Conservation (phyloP, 1,140 invertebrate species). For the Helicoverpa armigera region DNA sequence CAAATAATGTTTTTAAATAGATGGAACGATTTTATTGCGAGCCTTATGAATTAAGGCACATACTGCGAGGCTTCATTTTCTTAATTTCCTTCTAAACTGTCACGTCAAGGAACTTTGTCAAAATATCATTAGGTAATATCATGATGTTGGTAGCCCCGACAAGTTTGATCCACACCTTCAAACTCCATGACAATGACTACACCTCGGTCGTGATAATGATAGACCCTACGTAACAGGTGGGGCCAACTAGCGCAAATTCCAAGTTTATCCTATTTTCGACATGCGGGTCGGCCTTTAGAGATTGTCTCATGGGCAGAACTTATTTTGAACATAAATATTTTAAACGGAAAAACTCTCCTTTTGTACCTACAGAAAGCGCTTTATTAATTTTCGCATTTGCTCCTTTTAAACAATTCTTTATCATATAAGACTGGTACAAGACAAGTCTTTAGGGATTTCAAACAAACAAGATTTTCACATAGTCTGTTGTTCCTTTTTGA, state of each 20-base stretch:
- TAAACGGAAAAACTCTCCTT: too few relatives aligned
- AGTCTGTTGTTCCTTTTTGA: too few relatives aligned
- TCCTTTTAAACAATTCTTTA: too few relatives aligned
- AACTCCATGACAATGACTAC: slow-evolving; percentile 29
- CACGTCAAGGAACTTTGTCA: not conserved
- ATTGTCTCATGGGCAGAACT: not conserved
- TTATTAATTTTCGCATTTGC: too few relatives aligned
- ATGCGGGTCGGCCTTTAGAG: slow-evolving; percentile 9
- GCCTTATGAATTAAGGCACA: not conserved
- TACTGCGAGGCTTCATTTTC: not conserved
- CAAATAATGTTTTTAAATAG: not conserved
- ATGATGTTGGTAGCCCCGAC: not conserved
- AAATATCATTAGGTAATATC: not conserved
- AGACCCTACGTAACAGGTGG: slow-evolving; percentile 34
- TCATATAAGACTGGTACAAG: too few relatives aligned
- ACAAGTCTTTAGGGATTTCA: too few relatives aligned
- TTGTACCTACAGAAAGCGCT: too few relatives aligned
- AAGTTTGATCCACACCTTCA: slow-evolving; percentile 15
- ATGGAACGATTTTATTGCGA: too few relatives aligned
- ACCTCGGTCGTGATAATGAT: slow-evolving; percentile 29
- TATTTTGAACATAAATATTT: not conserved
- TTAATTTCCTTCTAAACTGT: not conserved
- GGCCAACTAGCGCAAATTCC: slow-evolving; percentile 19
- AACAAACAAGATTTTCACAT: too few relatives aligned
- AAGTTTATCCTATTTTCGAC: slow-evolving; percentile 40